Evolutionary conservation across 2,797 vertebrate species (phyloP), one percentile per base, ranked within the genome.

Genomic region (Lagorchestes hirsutus): DNA sequence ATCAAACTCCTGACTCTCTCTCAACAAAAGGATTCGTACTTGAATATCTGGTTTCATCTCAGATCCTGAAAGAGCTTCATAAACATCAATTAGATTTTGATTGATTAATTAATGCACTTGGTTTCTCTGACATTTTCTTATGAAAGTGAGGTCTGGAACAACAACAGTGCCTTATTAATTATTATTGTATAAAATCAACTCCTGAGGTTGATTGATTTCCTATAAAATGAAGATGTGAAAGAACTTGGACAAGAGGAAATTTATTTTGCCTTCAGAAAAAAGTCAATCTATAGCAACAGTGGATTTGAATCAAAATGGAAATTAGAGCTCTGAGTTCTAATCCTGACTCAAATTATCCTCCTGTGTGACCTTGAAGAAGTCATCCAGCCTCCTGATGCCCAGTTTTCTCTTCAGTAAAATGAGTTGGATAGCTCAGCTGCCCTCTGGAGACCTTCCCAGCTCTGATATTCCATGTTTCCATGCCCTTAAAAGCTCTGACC

Each of bases 1-100:
- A 16, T 67, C 34, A 74, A 18, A n/a, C 62, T 50, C 74, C 24
- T 87, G 74, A 24, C 24, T 87, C 74, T 50, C 2, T 87, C 40
- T 87, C 74, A 50, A 11, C 3, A 87, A 87, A 40, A 50, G 22
- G 74, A 50, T 27, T 87, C 40, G 50, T 3, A 0, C 28, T 59
- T 0, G 5, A 2, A 0, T 11, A n/a, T n/a, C 0, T 0, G 12
- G 22, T 34, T 52, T 16, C 29, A 1, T 54, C 93, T 52, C 82
- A 0, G 8, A 62, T 55, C 74, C n/a, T 5, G 22, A 54, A 2
- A 27, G 0, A 0, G 24, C 46, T 95, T 92, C n/a, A 10, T 1
- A 82, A 93, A 57, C 22, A 12, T 94, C 94, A 62, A 2, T 90
- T 91, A 96, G 12, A 34, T 90, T 82, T 74, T 62, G 93, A 95